A percentile compares a stretch with the other conserved stretches of the same genome.
phyloP scores from a whole-genome alignment of 2,113 vertebrate genomes.

The Notarius quadriscutis region DNA sequence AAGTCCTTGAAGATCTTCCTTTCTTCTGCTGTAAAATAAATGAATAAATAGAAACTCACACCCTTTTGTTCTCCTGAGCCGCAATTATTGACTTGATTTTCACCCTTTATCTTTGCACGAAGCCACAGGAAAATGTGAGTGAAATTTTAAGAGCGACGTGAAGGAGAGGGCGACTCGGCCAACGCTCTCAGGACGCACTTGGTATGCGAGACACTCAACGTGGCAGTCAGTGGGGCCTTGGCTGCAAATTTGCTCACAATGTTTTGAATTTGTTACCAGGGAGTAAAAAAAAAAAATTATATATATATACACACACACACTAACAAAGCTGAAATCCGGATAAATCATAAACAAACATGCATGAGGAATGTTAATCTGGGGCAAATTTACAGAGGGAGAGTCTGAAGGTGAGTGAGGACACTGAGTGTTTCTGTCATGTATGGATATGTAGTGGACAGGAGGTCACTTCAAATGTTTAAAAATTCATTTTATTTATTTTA shows the following conservation, averaged over 20 bases:
- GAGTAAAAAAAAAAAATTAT: neutral
- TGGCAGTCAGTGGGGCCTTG: conserved; percentile 59
- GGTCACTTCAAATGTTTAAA: neutral
- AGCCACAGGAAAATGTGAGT: conserved; percentile 61
- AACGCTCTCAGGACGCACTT: conserved; percentile 68
- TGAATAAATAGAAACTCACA: conserved; percentile 66
- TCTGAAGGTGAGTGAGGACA: neutral
- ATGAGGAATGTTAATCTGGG: neutral
- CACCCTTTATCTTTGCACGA: conserved; percentile 63
- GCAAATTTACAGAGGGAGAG: neutral
- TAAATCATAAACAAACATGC: conserved; percentile 25
- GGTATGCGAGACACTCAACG: conserved; percentile 65
- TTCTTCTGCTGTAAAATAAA: conserved; percentile 69
- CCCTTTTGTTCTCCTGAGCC: conserved; percentile 58
- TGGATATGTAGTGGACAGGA: neutral
- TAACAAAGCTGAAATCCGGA: conserved; percentile 29
- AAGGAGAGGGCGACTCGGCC: conserved; percentile 54
- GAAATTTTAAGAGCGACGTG: conserved; percentile 64
- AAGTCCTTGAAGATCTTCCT: conserved; percentile 65
- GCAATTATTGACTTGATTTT: conserved; percentile 68
- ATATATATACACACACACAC: neutral
- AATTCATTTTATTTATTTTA: neutral
- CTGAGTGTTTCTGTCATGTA: too few species aligned
- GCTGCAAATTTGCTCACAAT: conserved; percentile 67
- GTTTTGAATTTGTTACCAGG: conserved; percentile 60